Percentiles rank a stretch among this genome's conserved stretches.
phyloP scores from a whole-genome alignment of 2,797 vertebrate genomes.

The Ispidina lecontei region DNA sequence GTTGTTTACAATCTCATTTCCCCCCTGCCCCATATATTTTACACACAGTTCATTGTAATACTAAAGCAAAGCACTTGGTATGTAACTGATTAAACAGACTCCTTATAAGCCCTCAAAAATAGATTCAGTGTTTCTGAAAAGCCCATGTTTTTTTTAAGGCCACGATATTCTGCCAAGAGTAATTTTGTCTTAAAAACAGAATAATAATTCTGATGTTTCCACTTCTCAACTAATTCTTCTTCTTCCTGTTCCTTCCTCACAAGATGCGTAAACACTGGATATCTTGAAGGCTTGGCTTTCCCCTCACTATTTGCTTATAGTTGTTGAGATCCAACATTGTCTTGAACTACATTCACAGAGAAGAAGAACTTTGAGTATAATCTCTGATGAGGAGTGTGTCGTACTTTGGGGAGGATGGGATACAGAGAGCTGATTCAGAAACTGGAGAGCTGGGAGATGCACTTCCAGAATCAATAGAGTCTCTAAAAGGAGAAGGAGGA shows the following conservation, averaged over 20 bases:
- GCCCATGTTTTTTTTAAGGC: constrained; percentile 94
- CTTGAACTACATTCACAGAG: constrained; percentile 86
- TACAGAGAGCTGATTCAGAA: constrained; percentile 87
- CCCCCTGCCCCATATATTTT: constrained; percentile 4
- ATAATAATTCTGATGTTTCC: constrained; percentile 58
- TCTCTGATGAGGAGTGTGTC: constrained; percentile 93
- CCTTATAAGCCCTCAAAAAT: constrained; percentile 77
- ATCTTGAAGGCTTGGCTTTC: constrained; percentile 52
- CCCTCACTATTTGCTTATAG: constrained; percentile 18
- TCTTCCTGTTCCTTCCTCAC: constrained; percentile 11
- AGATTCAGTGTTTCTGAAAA: constrained; percentile 85
- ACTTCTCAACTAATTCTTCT: constrained; percentile 10
- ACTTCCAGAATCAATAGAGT: constrained; percentile 92
- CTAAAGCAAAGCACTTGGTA: constrained; percentile 89
- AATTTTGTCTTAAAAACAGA: constrained; percentile 64
- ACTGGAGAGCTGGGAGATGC: constrained; percentile 88
- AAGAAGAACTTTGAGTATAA: constrained; percentile 98
- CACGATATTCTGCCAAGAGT: constrained; percentile 83
- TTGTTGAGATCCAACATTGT: background rate
- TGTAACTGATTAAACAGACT: constrained; percentile 80
- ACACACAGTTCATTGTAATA: constrained; percentile 76
- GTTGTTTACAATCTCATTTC: constrained; percentile 66
- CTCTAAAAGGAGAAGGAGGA: constrained; percentile 96
- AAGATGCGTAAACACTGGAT: constrained; percentile 63
- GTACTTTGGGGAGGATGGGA: constrained; percentile 89